phyloP scores from a whole-genome alignment of 2,888 invertebrate species.

The Patella pellucida region DNA sequence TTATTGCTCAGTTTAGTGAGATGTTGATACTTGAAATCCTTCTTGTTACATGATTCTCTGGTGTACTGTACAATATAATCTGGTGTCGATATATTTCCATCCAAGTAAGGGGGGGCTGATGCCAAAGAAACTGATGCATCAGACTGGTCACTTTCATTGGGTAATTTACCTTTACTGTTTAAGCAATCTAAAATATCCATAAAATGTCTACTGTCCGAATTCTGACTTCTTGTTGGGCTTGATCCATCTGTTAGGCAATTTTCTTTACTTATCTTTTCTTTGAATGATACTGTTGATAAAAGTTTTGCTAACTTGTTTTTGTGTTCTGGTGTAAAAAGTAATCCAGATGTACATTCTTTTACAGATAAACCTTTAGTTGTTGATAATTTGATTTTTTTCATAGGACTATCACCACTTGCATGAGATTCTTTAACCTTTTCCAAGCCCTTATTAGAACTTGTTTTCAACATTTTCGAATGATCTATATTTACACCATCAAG shows the following conservation, averaged over 20 bases:
- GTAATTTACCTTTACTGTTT: conserved; percentile 1
- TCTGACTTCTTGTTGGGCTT: conserved; percentile 5
- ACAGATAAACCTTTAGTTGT: not conserved
- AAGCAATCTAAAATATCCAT: conserved; percentile 9
- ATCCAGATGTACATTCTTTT: not conserved
- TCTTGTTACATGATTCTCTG: not conserved
- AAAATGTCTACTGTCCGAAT: conserved; percentile 12
- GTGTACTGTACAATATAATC: not conserved
- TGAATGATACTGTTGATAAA: not conserved
- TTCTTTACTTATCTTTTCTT: not conserved
- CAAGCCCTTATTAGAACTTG: not conserved
- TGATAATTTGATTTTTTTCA: not conserved
- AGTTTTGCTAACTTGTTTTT: not conserved
- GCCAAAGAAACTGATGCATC: not conserved
- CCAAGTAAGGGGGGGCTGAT: not conserved
- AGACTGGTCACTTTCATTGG: conserved; percentile 3
- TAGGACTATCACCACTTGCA: not conserved
- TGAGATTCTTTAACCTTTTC: not conserved
- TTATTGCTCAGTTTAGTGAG: too few relatives aligned
- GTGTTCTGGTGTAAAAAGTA: not conserved
- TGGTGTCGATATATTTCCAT: not conserved
- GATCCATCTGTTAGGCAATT: conserved; percentile 2
- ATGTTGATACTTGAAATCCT: not conserved
- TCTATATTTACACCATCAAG: conserved; percentile 8
- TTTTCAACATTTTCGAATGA: not conserved